Conservation (phyloP, 2,797 vertebrate species). For the Pseudochirops corinnae region DNA sequence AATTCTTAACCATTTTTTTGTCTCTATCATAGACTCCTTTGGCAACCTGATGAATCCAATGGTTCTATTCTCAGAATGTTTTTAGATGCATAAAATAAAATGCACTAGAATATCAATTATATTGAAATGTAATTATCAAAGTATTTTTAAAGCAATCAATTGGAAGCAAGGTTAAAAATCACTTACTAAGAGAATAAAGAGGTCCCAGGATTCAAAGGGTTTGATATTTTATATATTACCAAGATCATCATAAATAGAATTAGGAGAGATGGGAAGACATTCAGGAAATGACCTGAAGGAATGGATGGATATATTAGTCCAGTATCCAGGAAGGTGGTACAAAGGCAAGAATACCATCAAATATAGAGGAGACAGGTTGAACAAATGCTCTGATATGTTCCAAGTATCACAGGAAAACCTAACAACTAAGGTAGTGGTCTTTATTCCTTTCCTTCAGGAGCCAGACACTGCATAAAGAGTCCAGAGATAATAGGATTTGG, state of each 20-base stretch:
- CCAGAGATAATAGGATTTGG: background rate
- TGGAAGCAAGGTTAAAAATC: background rate
- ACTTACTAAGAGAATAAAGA: background rate
- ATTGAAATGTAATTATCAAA: background rate
- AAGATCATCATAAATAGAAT: constrained; percentile 14
- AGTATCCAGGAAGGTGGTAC: background rate
- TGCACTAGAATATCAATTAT: background rate
- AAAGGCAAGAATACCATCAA: constrained; percentile 35
- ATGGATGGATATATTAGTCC: constrained; percentile 15
- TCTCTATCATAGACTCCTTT: background rate
- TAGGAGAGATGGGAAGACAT: background rate
- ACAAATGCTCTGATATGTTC: no score
- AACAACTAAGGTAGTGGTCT: background rate
- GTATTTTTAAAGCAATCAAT: background rate
- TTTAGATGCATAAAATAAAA: background rate
- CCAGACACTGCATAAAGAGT: background rate
- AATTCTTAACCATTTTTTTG: no score
- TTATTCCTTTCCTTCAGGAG: background rate
- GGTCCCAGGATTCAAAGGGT: background rate
- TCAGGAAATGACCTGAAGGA: constrained; percentile 4
- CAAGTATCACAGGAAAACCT: constrained; percentile 11
- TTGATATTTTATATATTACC: background rate
- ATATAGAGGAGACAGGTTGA: background rate
- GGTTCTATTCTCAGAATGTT: background rate
- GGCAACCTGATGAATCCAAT: background rate